Base-by-base conservation (phyloP, 2,113 vertebrate genomes). In the Zeus faber region DNA sequence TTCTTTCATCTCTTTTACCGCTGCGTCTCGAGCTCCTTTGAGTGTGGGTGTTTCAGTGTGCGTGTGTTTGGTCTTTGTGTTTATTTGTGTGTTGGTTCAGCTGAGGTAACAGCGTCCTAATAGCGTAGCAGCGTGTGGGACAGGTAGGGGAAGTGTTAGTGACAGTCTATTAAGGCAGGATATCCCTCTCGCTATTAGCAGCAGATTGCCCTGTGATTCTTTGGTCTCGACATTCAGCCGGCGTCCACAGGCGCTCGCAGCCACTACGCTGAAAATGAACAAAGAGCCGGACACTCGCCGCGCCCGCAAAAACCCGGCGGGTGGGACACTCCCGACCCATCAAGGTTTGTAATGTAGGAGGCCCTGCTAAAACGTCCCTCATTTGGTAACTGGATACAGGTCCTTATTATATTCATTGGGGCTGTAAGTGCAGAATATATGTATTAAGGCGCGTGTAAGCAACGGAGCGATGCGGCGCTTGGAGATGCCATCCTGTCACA, bases 81-180 rank as follows among this genome's bases (percentile, higher is more conserved):
- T n/a, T n/a, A n/a, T n/a, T n/a, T 16, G 62, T 65, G 70, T 65
- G 68, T 76, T 55, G 75, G 60, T 55, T 64, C 61, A 70, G 70
- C 67, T 80, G 78, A 72, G 77, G 76, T 69, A 73, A 80, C 72
- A 71, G 68, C 63, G 71, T 71, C 79, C 84, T 86, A 83, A 86
- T 83, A 85, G 84, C 82, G 72, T 83, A 70, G 79, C 84, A 62
- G 55, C 61, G 74, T 77, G 70, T 65, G 58, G 82, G 84, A 86
- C 84, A 85, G 78, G 73, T 77, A 70, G 68, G 74, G 78, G 76
- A 85, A 85, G 80, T 82, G 77, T 69, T 75, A 80, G 79, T 86
- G 84, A 86, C 84, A 86, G 80, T 86, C 84, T 85, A 85, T 86
- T 86, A 86, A 74, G 80, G 82, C 74, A 83, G 84, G 84, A 86